These are phyloP conservation scores for Crotalus tigris DNA, from an alignment of 2,113 vertebrate genomes.

Conservation along the genomic window DNA sequence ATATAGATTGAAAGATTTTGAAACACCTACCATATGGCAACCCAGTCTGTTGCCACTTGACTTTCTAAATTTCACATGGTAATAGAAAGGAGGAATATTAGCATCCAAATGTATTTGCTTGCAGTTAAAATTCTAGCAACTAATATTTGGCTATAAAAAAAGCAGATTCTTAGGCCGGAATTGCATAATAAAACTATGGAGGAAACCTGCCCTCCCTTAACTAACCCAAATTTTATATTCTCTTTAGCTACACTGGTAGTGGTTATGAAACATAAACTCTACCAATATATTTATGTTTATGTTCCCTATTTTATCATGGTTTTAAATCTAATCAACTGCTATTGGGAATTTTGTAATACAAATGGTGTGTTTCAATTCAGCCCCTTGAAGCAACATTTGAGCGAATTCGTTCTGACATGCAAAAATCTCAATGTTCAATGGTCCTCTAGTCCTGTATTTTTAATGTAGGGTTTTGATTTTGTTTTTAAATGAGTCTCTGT, in stretches of 20 bases:
- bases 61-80: slow-evolving; percentile 7
- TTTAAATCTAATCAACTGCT: slow-evolving; percentile 39
- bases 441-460: slow-evolving; percentile 15
- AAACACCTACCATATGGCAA: neutral
- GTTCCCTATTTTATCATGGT: slow-evolving; percentile 5
- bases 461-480: neutral
- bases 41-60: neutral
- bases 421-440: neutral
- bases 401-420: neutral
- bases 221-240: neutral
- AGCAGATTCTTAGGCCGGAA: slow-evolving; percentile 21
- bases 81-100: slow-evolving; percentile 28
- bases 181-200: slow-evolving; percentile 40
- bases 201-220: slow-evolving; percentile 3
- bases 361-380: neutral
- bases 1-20: slow-evolving; percentile 19
- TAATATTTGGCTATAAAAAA: slow-evolving; percentile 11
- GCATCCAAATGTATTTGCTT: slow-evolving; percentile 13
- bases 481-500: slow-evolving; percentile 30
- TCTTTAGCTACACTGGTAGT: slow-evolving; percentile 13
- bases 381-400: neutral
- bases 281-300: neutral
- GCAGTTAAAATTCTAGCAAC: slow-evolving; percentile 27
- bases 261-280: neutral
- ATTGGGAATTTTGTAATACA: neutral